Evolutionary conservation across 2,797 vertebrate genomes (phyloP), one percentile per base, ranked within the genome.

Genomic region (Eulemur albifrons): DNA sequence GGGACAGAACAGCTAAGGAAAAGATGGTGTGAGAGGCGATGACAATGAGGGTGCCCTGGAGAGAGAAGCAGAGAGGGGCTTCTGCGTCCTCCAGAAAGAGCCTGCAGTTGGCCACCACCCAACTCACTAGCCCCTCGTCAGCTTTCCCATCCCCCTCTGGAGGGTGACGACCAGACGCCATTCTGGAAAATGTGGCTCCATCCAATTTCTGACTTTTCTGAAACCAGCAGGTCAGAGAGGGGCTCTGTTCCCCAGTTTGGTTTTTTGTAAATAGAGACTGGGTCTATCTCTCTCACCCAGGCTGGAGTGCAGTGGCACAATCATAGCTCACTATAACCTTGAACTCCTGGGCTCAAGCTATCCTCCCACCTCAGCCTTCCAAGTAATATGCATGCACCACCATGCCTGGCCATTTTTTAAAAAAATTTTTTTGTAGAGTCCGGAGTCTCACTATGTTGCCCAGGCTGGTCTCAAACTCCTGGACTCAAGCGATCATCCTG

Each of bases 191-290:
- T 4, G 6, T 2, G 20, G 43, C 12, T 54, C 72, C 25, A 7
- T n/a, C 17, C 15, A 14, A 27, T 23, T 54, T 84, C 54, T 38
- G 43, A 87, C 65, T 61, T 89, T 25, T 43, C 18, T 17, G 45
- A 45, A 88, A 67, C 38, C 32, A 61, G 35, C 48, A 93, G 35
- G 70, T 82, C 88, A 67, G 27, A 84, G 72, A 79, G 13, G 14
- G 38, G 17, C 30, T 52, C 70, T 9, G 45, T 27, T 43, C n/a
- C 45, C 80, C 52, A 38, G n/a, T 20, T 27, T 67, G 67, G 12
- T 20, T 27, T 65, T 65, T 65, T 65, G 63, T n/a, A 59, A 59
- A 59, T 59, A n/a, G 15, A 65, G 7, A 65, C 32, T 18, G 32
- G 32, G 32, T 65, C 63, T n/a, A 18, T 17, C 32, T 65, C 63